These are phyloP conservation scores for Noctua janthina DNA, from an alignment of 2,888 invertebrate species.

Conservation along the genomic window DNA sequence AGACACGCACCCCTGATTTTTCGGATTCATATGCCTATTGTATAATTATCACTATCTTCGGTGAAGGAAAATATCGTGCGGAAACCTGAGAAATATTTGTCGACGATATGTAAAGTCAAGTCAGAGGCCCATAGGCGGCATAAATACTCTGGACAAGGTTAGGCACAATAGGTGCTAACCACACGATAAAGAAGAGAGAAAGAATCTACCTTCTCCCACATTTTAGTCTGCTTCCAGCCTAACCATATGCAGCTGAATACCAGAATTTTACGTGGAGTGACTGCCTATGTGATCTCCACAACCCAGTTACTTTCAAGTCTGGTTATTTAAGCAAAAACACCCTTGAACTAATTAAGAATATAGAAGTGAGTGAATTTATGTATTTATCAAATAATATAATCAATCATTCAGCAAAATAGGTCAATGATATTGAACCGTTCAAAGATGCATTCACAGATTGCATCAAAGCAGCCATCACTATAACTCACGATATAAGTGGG, in stretches of 20 bases:
- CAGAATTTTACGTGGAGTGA: background rate
- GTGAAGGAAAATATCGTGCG: no score
- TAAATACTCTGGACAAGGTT: no score
- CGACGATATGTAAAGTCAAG: no score
- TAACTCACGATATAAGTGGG: conserved; percentile 21
- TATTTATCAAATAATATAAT: conserved; percentile 3
- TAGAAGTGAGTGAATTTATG: background rate
- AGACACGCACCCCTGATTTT: no score
- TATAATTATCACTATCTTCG: no score
- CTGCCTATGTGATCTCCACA: background rate
- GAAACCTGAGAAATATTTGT: no score
- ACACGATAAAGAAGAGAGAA: no score
- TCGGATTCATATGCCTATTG: background rate
- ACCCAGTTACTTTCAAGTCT: background rate
- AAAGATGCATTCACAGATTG: conserved; percentile 31
- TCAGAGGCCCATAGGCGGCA: no score
- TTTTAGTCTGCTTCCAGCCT: no score
- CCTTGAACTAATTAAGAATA: conserved; percentile 27
- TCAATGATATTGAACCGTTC: conserved; percentile 19
- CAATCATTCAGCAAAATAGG: conserved; percentile 20
- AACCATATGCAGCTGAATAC: background rate
- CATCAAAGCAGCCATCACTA: conserved; percentile 9
- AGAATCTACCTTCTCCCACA: no score
- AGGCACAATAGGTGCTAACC: no score
- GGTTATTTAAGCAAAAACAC: background rate